A percentile compares a stretch with the other conserved stretches of the same genome.
Conservation (phyloP, 2,888 invertebrate genomes). For the Pseudococcus viburni region DNA sequence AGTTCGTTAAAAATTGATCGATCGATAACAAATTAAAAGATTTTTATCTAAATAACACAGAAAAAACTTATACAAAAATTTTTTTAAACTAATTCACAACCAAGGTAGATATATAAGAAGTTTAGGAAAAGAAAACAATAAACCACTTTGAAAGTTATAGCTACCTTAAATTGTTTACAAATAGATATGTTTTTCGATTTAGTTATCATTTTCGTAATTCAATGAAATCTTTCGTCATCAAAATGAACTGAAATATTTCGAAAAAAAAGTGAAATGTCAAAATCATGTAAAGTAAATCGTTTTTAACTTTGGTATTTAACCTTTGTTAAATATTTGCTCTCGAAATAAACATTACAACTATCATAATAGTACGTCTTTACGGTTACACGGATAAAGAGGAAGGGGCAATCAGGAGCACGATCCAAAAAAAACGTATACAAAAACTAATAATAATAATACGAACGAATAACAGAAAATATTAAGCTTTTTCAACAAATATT, state of each 20-base stretch:
- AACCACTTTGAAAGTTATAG: constrained; percentile 24
- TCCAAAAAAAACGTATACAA: constrained; percentile 31
- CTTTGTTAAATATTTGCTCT: background rate
- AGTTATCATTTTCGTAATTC: background rate
- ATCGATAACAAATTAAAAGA: background rate
- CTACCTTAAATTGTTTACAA: constrained; percentile 1
- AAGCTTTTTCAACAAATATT: constrained; percentile 60
- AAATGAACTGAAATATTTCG: constrained; percentile 35
- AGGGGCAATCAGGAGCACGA: background rate
- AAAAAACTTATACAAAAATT: constrained; percentile 6
- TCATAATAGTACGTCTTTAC: constrained; percentile 31
- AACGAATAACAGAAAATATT: constrained; percentile 11
- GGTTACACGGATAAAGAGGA: background rate
- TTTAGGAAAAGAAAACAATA: background rate
- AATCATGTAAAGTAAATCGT: constrained; percentile 1
- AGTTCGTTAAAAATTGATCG: background rate
- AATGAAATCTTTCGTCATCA: constrained; percentile 4
- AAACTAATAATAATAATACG: constrained; percentile 23
- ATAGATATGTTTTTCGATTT: background rate
- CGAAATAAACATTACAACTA: constrained; percentile 1
- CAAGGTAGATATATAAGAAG: background rate
- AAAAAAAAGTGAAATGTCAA: background rate
- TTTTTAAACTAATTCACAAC: background rate
- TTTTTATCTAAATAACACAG: background rate
- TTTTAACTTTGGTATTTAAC: constrained; percentile 1